Conservation (phyloP, 2,888 invertebrate species). For the Nebria brevicollis region DNA sequence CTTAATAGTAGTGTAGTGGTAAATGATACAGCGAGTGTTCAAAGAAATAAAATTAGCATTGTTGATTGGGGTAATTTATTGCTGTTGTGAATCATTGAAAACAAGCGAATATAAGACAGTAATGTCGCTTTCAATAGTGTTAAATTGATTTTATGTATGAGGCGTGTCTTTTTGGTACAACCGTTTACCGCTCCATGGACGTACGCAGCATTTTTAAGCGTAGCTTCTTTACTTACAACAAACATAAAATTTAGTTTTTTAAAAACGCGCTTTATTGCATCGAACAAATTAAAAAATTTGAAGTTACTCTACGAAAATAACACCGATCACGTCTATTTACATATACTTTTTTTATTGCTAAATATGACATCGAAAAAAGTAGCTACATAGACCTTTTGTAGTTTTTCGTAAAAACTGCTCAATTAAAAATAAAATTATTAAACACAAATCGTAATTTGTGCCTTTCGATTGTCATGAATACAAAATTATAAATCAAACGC, state of each 20-base stretch:
- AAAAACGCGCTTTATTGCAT: too few relatives aligned
- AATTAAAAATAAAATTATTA: too few relatives aligned
- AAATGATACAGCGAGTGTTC: not conserved
- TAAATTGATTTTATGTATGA: not conserved
- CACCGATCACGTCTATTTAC: too few relatives aligned
- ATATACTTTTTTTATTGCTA: too few relatives aligned
- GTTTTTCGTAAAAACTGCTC: too few relatives aligned
- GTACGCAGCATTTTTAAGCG: not conserved
- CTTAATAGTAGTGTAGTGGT: not conserved
- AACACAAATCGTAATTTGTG: too few relatives aligned
- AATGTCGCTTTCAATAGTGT: constrained; percentile 1
- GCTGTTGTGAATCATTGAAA: constrained; percentile 11
- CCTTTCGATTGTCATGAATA: too few relatives aligned
- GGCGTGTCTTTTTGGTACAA: not conserved
- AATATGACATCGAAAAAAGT: too few relatives aligned
- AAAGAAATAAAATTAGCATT: not conserved
- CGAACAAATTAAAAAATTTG: too few relatives aligned
- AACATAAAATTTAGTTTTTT: not conserved
- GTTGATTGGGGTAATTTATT: not conserved
- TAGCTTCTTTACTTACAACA: not conserved
- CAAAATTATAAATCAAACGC: too few relatives aligned
- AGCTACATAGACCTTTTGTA: too few relatives aligned
- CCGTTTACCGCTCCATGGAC: not conserved
- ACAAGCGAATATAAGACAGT: not conserved
- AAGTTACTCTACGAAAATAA: too few relatives aligned